These are phyloP conservation scores for Intellagama lesueurii DNA, from an alignment of 2,797 vertebrate genomes.

Conservation along the genomic window DNA sequence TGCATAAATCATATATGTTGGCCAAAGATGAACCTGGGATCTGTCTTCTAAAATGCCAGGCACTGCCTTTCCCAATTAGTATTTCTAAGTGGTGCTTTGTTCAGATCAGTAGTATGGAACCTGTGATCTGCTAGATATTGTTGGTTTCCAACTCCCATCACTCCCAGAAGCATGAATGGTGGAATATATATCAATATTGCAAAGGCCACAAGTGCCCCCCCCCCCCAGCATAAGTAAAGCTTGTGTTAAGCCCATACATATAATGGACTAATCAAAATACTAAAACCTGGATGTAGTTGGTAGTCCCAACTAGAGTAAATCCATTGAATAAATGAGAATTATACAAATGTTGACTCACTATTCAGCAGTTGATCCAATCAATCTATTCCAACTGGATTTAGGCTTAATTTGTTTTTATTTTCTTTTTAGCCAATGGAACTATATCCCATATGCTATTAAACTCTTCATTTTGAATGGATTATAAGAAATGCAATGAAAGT, in stretches of 20 bases:
- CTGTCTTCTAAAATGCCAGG: background rate
- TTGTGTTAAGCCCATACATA: background rate
- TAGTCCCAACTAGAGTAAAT: too few relatives aligned
- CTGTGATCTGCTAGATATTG: background rate
- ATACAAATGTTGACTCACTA: background rate
- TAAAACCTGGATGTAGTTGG: background rate
- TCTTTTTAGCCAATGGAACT: slow-evolving; percentile 2
- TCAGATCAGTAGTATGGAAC: background rate
- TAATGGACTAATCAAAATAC: background rate
- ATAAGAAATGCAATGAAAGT: background rate
- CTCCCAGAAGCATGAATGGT: background rate
- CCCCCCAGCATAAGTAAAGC: background rate
- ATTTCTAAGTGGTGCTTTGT: background rate
- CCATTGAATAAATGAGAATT: too few relatives aligned
- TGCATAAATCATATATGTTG: background rate
- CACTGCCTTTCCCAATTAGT: background rate
- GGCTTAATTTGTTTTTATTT: background rate
- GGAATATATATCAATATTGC: background rate
- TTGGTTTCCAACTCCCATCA: too few relatives aligned
- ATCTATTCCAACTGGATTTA: too few relatives aligned
- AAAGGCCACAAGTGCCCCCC: background rate
- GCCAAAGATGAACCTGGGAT: too few relatives aligned
- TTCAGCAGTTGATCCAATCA: background rate
- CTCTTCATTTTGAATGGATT: background rate
- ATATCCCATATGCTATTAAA: background rate